Percentiles rank a stretch among this genome's conserved stretches.
These are phyloP conservation scores for Tortrix viridana DNA, from an alignment of 2,888 invertebrate species.

Conservation along the genomic window DNA sequence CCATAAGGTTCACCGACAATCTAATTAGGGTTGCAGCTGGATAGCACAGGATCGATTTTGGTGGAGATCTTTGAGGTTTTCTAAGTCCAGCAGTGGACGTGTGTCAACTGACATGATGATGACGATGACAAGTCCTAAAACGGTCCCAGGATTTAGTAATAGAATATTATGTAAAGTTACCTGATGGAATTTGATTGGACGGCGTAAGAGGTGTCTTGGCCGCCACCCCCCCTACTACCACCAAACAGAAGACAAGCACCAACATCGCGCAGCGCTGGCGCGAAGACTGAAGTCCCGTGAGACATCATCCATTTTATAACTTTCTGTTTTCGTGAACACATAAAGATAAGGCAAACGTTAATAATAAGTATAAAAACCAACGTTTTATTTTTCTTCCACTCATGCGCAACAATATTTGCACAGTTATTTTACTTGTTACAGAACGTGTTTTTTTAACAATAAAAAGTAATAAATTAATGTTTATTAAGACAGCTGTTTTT, in stretches of 20 bases:
- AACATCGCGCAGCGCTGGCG: slow-evolving; percentile 14
- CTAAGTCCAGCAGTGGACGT: too few relatives aligned
- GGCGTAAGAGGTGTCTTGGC: slow-evolving; percentile 4
- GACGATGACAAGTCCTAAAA: too few relatives aligned
- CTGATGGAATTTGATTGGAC: neutral
- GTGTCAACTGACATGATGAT: too few relatives aligned
- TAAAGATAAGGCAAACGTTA: slow-evolving; percentile 16
- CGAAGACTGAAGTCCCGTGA: slow-evolving; percentile 13
- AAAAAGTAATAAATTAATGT: slow-evolving; percentile 8
- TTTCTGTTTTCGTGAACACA: slow-evolving; percentile 26
- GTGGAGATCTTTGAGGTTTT: too few relatives aligned
- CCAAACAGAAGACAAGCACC: slow-evolving; percentile 3
- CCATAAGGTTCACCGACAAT: too few relatives aligned
- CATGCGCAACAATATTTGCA: slow-evolving; percentile 10
- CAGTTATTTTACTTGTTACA: neutral
- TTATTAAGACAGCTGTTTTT: slow-evolving; percentile 16
- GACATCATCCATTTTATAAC: slow-evolving; percentile 23
- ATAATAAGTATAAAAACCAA: slow-evolving; percentile 17
- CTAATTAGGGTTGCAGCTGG: too few relatives aligned
- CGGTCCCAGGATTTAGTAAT: neutral
- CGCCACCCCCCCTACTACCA: slow-evolving; percentile 12
- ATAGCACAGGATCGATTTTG: too few relatives aligned
- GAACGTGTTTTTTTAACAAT: neutral
- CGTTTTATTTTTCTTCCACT: slow-evolving; percentile 19
- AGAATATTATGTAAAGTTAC: slow-evolving; percentile 1